Base-by-base conservation (phyloP, 2,888 invertebrate species). In the Petrophora chlorosata region DNA sequence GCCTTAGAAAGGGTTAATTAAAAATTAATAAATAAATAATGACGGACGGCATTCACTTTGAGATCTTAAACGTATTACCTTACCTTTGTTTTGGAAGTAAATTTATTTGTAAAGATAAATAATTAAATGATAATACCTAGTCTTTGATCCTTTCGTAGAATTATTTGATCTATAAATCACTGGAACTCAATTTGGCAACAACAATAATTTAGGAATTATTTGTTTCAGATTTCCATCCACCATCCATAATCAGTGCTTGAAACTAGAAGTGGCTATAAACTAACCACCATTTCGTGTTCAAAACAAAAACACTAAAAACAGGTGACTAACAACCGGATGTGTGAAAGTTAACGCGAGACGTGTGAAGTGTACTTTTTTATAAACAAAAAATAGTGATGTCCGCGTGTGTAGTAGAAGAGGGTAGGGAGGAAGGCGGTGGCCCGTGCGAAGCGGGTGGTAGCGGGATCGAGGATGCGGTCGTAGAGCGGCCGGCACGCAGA, bases 381-480 rank as follows among this genome's bases (percentile, higher is more conserved):
- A 73, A 23, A 23, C n/a, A 3, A 15, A 66, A n/a, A 59, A 73
- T 73, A 75, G 76, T 76, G 56, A 89, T 89, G 89, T 87, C 87
- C 19, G 79, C 86, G 61, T 89, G 89, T 60, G 81, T 89, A 14
- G 77, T 88, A 28, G 88, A 88, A 63, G 89, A 89, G 61, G 84
- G 82, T 10, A 70, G 83, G 14, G 89, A 89, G 51, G 84, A 83
- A 55, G 81, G 83, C 4, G 82, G 81, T 41, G 84, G 81, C 53
- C 65, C 62, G 44, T 59, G 68, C 47, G 65, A 63, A 40, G 53
- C 59, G 5, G 80, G 76, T 17, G 56, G 60, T 34, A 72, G 71
- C 46, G 47, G 65, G 32, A 68, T 68, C 26, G 70, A 66, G 19
- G 73, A 65, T 29, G 74, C 68, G 42, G 73, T 91, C 76, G 57